phyloP scores from a whole-genome alignment of 2,797 vertebrate genomes.

The Champsocephalus esox region DNA sequence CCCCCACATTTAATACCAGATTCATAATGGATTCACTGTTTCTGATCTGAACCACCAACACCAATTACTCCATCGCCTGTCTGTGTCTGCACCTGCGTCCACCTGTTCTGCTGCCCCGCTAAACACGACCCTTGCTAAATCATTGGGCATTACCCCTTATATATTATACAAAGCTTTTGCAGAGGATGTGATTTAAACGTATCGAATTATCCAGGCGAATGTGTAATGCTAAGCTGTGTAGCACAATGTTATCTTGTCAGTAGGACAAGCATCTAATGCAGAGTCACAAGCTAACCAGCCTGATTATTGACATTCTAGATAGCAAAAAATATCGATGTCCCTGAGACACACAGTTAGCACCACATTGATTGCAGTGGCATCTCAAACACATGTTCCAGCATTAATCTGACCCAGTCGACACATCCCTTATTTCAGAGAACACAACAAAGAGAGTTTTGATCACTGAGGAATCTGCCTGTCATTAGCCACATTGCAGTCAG shows the following conservation, averaged over 20 bases:
- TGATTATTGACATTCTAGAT: constrained; percentile 38
- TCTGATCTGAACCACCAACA: too few species aligned
- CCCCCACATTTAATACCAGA: too few species aligned
- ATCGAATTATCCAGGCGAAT: not conserved
- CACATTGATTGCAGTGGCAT: constrained; percentile 56
- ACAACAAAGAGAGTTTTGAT: constrained; percentile 62
- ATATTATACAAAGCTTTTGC: not conserved
- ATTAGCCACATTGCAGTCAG: constrained; percentile 61
- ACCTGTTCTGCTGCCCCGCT: too few species aligned
- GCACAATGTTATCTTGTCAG: not conserved
- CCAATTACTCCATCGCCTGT: too few species aligned
- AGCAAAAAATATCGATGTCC: constrained; percentile 36
- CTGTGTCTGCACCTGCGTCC: too few species aligned
- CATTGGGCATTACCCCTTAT: too few species aligned
- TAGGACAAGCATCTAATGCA: constrained; percentile 10
- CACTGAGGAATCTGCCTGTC: constrained; percentile 59
- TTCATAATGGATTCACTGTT: too few species aligned
- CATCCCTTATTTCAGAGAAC: constrained; percentile 62
- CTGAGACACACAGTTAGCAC: constrained; percentile 57
- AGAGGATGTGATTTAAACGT: not conserved
- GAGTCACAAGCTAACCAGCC: constrained; percentile 13
- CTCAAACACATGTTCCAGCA: constrained; percentile 43
- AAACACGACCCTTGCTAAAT: too few species aligned
- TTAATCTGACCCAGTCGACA: constrained; percentile 56
- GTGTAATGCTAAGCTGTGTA: not conserved